These are phyloP conservation scores for Pygocentrus nattereri DNA, from an alignment of 2,797 vertebrate genomes.

Conservation along the genomic window DNA sequence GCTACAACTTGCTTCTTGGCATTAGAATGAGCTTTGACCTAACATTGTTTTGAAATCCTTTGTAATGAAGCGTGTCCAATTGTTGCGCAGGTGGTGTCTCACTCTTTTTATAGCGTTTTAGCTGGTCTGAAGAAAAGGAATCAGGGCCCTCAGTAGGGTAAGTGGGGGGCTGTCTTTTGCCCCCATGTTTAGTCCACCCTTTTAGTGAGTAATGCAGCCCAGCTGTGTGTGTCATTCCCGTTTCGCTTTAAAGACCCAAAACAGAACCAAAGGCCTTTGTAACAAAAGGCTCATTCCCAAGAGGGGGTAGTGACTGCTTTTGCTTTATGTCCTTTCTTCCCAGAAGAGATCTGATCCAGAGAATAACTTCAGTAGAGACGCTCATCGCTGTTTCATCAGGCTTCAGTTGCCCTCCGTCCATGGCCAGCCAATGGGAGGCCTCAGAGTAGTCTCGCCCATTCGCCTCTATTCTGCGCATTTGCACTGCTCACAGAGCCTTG, in stretches of 20 bases:
- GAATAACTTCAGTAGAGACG: conserved; percentile 58
- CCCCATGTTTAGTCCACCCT: conserved; percentile 46
- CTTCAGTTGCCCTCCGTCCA: conserved; percentile 59
- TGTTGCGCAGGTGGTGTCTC: conserved; percentile 32
- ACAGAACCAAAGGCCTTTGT: conserved; percentile 40
- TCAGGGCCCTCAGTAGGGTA: conserved; percentile 20
- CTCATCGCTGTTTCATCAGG: conserved; percentile 53
- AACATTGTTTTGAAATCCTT: conserved; percentile 51
- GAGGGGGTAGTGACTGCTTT: conserved; percentile 8
- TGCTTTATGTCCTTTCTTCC: conserved; percentile 42
- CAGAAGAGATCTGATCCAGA: conserved; percentile 51
- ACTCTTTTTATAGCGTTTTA: conserved; percentile 40
- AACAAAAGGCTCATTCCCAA: conserved; percentile 40
- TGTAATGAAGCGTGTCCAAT: conserved; percentile 46
- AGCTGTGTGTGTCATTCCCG: conserved; percentile 49
- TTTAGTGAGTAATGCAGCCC: conserved; percentile 55
- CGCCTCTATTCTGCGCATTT: conserved; percentile 17
- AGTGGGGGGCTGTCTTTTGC: conserved; percentile 41
- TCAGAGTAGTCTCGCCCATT: conserved; percentile 51
- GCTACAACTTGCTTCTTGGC: conserved; percentile 31
- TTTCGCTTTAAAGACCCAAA: conserved; percentile 27
- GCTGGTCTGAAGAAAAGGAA: conserved; percentile 32
- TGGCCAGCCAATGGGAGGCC: conserved; percentile 58
- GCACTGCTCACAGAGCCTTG: conserved; percentile 28
- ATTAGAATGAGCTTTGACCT: conserved; percentile 21